A percentile compares a stretch with the other conserved stretches of the same genome.
Conservation (phyloP, 2,797 vertebrate genomes). For the Pygocentrus nattereri region DNA sequence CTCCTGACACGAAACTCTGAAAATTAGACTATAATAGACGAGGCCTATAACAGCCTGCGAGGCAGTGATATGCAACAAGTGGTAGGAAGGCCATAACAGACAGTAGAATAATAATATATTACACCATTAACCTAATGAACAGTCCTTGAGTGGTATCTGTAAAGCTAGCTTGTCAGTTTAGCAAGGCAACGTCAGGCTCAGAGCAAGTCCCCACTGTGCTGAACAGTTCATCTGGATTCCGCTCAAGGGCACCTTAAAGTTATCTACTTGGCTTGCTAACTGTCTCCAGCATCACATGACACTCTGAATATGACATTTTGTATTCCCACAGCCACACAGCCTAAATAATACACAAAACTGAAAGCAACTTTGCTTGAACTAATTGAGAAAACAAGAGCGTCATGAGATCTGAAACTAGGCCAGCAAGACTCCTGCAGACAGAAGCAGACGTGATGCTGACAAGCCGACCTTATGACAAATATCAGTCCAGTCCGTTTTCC, state of each 20-base stretch:
- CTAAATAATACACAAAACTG: not conserved
- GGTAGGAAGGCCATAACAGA: no score
- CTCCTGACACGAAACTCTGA: no score
- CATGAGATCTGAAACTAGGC: not conserved
- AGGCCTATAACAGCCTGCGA: no score
- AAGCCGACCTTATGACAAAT: slow-evolving; percentile 25
- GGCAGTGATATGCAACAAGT: no score
- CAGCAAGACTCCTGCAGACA: not conserved
- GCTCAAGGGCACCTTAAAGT: no score
- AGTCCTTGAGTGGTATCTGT: not conserved
- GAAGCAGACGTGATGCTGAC: not conserved
- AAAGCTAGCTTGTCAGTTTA: not conserved
- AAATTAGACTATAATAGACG: no score
- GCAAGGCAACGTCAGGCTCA: not conserved
- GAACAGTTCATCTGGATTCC: not conserved
- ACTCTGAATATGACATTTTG: not conserved
- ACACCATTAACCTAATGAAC: not conserved
- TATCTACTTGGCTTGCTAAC: no score
- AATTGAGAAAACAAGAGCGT: not conserved
- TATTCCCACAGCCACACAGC: not conserved
- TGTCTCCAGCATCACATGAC: not conserved
- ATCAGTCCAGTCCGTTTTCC: not conserved
- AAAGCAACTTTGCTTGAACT: not conserved
- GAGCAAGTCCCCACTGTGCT: not conserved
- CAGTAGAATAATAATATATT: no score